Conservation (phyloP, 2,113 vertebrate species). For the Lamprotornis superbus region DNA sequence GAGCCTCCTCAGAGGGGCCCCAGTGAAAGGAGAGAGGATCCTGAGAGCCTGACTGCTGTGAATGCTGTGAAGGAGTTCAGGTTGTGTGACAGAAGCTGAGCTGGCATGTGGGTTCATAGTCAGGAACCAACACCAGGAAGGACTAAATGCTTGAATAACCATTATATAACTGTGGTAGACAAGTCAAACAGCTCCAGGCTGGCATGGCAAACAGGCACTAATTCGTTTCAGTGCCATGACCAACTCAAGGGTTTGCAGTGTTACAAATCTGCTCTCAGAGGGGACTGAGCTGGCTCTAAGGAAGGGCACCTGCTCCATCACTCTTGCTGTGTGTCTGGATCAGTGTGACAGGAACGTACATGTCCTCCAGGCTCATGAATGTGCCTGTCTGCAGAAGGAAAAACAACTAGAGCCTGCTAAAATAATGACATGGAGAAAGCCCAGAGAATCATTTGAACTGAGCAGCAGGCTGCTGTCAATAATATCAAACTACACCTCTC, state of each 20-base stretch:
- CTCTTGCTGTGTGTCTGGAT: not conserved
- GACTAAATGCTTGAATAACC: not conserved
- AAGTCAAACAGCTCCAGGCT: not conserved
- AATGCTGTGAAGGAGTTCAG: not conserved
- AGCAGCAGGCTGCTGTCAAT: not conserved
- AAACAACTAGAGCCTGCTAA: not conserved
- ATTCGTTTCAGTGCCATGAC: not conserved
- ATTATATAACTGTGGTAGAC: not conserved
- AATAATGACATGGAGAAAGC: not conserved
- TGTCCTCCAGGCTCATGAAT: not conserved
- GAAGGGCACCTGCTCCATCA: not conserved
- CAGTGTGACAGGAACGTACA: not conserved
- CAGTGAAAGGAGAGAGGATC: not conserved
- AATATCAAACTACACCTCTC: not conserved
- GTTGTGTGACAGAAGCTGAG: not conserved
- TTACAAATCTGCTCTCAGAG: not conserved
- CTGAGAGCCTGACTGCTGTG: not conserved
- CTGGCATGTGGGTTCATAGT: not conserved
- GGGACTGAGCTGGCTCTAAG: not conserved
- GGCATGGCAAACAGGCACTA: not conserved
- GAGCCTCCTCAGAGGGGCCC: not conserved
- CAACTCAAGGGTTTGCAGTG: not conserved
- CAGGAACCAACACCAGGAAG: not conserved
- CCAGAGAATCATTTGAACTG: not conserved
- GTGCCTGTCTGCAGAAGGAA: not conserved